Evolutionary conservation across 2,797 vertebrate genomes (phyloP), one percentile per base, ranked within the genome.

Genomic region (Holocentrus rufus): DNA sequence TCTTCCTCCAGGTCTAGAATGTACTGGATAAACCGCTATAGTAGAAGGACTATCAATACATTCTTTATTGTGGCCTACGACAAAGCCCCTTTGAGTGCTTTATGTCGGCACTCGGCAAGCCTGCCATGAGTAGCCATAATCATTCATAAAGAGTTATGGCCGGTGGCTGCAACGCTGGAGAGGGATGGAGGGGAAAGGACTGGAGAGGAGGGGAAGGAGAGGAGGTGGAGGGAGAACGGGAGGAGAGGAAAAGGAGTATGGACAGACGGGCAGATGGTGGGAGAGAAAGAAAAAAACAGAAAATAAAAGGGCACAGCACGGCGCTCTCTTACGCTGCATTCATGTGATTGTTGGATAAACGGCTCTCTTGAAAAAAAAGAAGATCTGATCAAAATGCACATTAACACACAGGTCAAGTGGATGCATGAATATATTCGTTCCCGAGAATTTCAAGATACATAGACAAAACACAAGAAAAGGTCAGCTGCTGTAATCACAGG

Each of bases 101-200:
- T 85, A 85, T 74, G 86, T 87, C 73, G 39, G 62, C 82, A 72
- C 82, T 73, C 42, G 22, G 72, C 36, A 31, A 77, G 80, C 64
- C 66, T 70, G 78, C 85, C 79, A 79, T 90, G 82, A 90, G 87
- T 84, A 87, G 83, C 75, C 59, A 46, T 86, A 82, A 86, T 88
- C 83, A 89, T 80, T 90, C 82, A 88, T 78, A 76, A 81, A 88
- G 81, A 81, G 71, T 86, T 85, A 87, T 81, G 64, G 85, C 57
- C 71, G 11, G 67, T 73, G 65, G 57, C 69, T 75, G 70, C 73
- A 72, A 22, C 11, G 5, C 49, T 69, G 63, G 59, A 71, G 79
- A 64, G 73, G 72, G 49, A 55, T 25, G 44, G 66, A n/a, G 20
- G 54, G 20, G 50, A 77, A 69, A 56, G 30, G n/a, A 58, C 3